A percentile compares a stretch with the other conserved stretches of the same genome.
These are phyloP conservation scores for Mergus octosetaceus DNA, from an alignment of 2,797 vertebrate genomes.

Conservation along the genomic window DNA sequence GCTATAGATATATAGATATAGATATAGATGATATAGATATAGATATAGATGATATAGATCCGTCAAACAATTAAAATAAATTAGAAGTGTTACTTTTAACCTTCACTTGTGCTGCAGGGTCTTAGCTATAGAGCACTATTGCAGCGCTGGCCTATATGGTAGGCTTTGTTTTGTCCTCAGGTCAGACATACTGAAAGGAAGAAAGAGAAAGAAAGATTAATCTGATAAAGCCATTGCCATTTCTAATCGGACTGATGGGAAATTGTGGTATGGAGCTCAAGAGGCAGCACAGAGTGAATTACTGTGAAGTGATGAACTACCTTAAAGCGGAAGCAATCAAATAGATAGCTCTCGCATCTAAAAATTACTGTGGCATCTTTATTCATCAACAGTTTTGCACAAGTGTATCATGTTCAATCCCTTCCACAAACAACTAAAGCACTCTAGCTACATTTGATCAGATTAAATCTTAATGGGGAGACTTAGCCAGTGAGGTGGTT, in stretches of 20 bases:
- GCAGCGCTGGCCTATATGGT: not conserved
- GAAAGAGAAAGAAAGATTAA: slow-evolving; percentile 74
- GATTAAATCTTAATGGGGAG: slow-evolving; percentile 75
- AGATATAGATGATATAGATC: too few relatives aligned
- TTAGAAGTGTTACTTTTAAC: slow-evolving; percentile 17
- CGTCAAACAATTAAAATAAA: not conserved
- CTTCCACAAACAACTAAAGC: slow-evolving; percentile 64
- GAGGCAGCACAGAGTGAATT: slow-evolving; percentile 77
- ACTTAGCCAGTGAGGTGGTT: slow-evolving; percentile 8
- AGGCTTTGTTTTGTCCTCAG: slow-evolving; percentile 60
- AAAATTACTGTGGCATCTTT: slow-evolving; percentile 78
- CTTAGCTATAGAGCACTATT: not conserved
- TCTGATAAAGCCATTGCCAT: slow-evolving; percentile 76
- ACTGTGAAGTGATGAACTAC: slow-evolving; percentile 81
- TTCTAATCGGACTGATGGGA: slow-evolving; percentile 84
- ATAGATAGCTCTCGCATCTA: slow-evolving; percentile 82
- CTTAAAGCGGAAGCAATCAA: slow-evolving; percentile 80
- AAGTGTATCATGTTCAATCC: slow-evolving; percentile 44
- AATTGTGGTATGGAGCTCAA: slow-evolving; percentile 73
- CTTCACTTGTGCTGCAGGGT: not conserved
- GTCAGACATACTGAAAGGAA: slow-evolving; percentile 65
- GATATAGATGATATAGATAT: not conserved
- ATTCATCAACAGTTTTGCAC: slow-evolving; percentile 78
- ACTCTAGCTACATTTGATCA: slow-evolving; percentile 78
- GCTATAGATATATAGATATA: not conserved